Base-by-base conservation (phyloP, 53 echinoderm and acorn worm genomes). In the Glandiceps talaboti region DNA sequence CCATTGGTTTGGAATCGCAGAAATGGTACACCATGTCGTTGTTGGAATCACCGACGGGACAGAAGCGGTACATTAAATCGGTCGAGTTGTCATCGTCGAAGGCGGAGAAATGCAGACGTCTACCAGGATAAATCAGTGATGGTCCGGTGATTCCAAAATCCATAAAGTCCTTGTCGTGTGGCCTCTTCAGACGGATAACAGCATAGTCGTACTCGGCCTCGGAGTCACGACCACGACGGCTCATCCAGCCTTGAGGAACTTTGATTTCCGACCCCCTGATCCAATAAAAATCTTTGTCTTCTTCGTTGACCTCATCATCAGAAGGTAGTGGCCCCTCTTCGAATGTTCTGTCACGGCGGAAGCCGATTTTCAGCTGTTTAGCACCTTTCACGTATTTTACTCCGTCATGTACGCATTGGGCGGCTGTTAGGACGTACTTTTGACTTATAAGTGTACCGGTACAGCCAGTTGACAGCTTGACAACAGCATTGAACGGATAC, bases 381-480 rank as follows among this genome's bases (percentile, higher is more conserved):
- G 88, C 64, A 0, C 80, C 80, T n/a, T 84, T 79, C 33, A 85
- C 32, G 73, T 86, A 86, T 20, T 76, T 84, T 14, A 77, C 81
- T 12, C 95, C 92, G 76, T 90, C 82, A 77, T 94, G 95, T 73
- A 94, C 84, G 81, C 95, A 94, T 29, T 92, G 92, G 1, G 95
- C 95, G 0, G 95, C 90, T 31, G 95, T 94, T 72, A 94, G 74
- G 28, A 94, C 92, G 78, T 92, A 86, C 30, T 78, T 80, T 12
- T 88, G 84, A 12, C 85, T 86, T 29, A 94, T 86, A 1, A 92
- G 80, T 27, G 90, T 85, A 30, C 95, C 94, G 6, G 92, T 86
- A 76, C 95, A 94, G 27, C 90, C 95, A 30, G 88, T 85, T 0
- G 90, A 88, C 1, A 90, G 76, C 33, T 83, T 86, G n/a, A 92